Evolutionary conservation across 1,140 invertebrate genomes (phyloP), one percentile per base, ranked within the genome.

Genomic region (Metopolophium dirhodum): DNA sequence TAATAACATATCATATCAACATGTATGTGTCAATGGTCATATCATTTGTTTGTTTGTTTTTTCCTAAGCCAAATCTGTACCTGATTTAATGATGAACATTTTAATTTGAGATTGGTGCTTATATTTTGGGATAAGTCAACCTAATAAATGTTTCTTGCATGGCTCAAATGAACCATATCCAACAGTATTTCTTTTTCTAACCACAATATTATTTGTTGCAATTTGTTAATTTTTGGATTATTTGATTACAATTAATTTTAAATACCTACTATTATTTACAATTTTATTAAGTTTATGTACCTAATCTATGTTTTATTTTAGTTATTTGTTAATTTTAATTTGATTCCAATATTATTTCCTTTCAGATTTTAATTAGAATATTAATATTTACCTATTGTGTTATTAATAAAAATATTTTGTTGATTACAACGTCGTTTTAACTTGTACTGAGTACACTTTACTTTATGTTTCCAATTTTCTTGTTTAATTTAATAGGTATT

Each of bases 351-450:
- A 51, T 92, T 92, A 82, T 92, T 77, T 92, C 30, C 30, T 92
- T 90, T 90, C 47, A 92, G 83, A 92, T 92, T 83, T 92, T 92
- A 68, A 90, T 61, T 90, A 90, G 37, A 90, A 90, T 45, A 90
- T 90, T 45, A 61, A 90, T 68, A 90, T 90, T 41, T 90, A 90
- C 26, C 14, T 68, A 82, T 77, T 83, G n/a, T 83, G 61, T 92
- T 92, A 91, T 82, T 91, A 91, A 45, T 77, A 92, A 92, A 83
- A 83, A 35, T 37, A 92, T 91, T 89, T 92, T 92, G 90, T 92
- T 92, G 77, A 92, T 82, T 51, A 83, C 23, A 91, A 23, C 82
- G 30, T 23, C 23, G 54, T 90, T 37, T 57, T 57, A 41, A 90
- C n/a, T 87, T n/a, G 20, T 8, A 57, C 26, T 57, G 57, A 51